Percentiles rank a stretch among this genome's conserved stretches.
Conservation (phyloP, 2,888 invertebrate genomes). For the Hydraecia micacea region DNA sequence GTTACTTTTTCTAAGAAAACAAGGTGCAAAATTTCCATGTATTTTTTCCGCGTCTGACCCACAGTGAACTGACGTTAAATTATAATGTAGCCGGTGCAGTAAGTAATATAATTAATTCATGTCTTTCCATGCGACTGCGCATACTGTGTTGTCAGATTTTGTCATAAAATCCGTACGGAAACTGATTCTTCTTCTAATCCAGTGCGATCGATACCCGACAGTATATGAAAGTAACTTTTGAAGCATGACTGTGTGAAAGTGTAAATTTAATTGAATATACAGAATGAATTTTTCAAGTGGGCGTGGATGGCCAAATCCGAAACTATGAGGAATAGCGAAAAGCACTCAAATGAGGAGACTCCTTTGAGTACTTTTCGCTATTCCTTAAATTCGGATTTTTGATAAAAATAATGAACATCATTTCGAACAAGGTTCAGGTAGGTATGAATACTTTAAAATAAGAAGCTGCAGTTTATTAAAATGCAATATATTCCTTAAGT, state of each 20-base stretch:
- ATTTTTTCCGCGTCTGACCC: conserved; percentile 22
- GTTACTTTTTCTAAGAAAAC: background rate
- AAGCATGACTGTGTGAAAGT: background rate
- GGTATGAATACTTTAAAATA: no score
- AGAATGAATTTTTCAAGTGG: no score
- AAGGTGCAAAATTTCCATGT: background rate
- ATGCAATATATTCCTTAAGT: no score
- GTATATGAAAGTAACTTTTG: background rate
- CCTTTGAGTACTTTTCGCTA: no score
- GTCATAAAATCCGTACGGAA: background rate
- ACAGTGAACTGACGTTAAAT: conserved; percentile 34
- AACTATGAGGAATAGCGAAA: no score
- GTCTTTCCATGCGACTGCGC: conserved; percentile 25
- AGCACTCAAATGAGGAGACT: no score
- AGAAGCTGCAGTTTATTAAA: no score
- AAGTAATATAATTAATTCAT: conserved; percentile 34
- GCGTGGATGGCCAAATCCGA: no score
- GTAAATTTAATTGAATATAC: no score
- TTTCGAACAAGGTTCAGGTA: no score
- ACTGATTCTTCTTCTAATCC: background rate
- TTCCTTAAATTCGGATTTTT: no score
- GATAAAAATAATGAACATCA: no score
- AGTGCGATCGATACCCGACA: background rate
- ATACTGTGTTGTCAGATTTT: conserved; percentile 26
- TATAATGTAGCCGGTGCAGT: conserved; percentile 30